phyloP scores from a whole-genome alignment of 2,113 vertebrate genomes.

The Ceuthmochares aereus region DNA sequence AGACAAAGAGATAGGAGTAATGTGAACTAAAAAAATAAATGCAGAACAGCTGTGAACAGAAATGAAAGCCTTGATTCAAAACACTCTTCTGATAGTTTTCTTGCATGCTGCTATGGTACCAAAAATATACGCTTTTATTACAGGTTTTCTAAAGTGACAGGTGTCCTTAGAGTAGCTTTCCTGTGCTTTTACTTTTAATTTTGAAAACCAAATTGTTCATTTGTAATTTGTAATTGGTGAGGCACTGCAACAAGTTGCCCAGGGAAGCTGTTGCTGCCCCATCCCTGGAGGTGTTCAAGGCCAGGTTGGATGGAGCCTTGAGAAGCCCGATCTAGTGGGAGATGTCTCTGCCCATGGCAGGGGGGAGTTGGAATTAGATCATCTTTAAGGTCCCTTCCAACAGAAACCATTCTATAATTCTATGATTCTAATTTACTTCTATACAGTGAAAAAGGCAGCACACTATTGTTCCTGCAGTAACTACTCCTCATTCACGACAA shows the following conservation, averaged over 20 bases:
- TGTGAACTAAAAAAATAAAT: constrained; percentile 37
- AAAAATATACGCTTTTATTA: neutral
- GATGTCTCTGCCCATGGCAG: too few species aligned
- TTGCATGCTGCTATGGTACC: neutral
- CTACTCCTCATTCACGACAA: neutral
- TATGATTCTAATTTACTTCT: neutral
- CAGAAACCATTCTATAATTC: too few species aligned
- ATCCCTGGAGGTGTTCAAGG: too few species aligned
- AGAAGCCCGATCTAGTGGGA: too few species aligned
- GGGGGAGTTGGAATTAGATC: too few species aligned
- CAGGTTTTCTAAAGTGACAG: constrained; percentile 23
- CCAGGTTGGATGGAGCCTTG: too few species aligned
- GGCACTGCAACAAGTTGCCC: too few species aligned
- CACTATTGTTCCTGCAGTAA: neutral
- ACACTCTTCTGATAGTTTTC: constrained; percentile 24
- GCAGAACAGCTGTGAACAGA: constrained; percentile 42
- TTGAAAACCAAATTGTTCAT: neutral
- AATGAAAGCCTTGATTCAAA: constrained; percentile 52
- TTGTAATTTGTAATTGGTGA: neutral
- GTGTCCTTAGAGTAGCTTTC: constrained; percentile 13
- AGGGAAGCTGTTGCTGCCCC: too few species aligned
- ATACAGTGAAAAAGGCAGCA: neutral
- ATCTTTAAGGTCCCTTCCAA: too few species aligned
- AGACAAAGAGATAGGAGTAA: constrained; percentile 46
- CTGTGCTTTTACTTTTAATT: constrained; percentile 6